Percentiles rank a stretch among this genome's conserved stretches.
Conservation (phyloP, 2,797 vertebrate genomes). For the Mionectes olivaceus region DNA sequence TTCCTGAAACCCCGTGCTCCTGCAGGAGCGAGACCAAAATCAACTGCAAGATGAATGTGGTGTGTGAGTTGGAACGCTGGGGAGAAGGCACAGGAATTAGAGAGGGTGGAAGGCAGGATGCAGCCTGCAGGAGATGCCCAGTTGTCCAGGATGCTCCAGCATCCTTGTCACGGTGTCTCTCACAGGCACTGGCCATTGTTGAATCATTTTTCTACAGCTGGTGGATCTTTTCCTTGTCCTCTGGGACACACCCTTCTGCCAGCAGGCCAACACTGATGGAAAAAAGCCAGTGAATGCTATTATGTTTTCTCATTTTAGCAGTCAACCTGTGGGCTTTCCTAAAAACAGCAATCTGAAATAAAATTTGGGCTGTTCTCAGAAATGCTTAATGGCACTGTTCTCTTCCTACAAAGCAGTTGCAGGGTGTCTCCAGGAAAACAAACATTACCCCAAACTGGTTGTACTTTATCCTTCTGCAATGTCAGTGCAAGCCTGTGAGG, state of each 20-base stretch:
- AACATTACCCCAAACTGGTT: background rate
- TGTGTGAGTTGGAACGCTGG: background rate
- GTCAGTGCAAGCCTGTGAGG: background rate
- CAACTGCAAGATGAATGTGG: background rate
- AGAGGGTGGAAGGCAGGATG: background rate
- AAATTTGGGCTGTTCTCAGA: background rate
- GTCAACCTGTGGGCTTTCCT: background rate
- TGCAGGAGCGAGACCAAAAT: conserved; percentile 1
- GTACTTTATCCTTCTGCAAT: conserved; percentile 19
- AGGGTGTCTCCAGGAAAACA: background rate
- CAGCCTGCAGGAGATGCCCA: background rate
- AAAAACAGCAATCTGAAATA: background rate
- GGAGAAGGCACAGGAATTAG: background rate
- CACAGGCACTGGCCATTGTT: background rate
- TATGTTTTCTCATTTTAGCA: background rate
- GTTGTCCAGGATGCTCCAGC: background rate
- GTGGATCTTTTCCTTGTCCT: background rate
- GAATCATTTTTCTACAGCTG: background rate
- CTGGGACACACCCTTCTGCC: background rate
- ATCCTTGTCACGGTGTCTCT: rapidly evolving
- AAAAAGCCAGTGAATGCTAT: background rate
- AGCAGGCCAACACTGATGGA: background rate
- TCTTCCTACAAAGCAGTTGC: background rate
- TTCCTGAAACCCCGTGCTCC: background rate
- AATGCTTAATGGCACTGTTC: background rate